These are phyloP conservation scores for Albula goreensis DNA, from an alignment of 2,113 vertebrate species.

Conservation along the genomic window DNA sequence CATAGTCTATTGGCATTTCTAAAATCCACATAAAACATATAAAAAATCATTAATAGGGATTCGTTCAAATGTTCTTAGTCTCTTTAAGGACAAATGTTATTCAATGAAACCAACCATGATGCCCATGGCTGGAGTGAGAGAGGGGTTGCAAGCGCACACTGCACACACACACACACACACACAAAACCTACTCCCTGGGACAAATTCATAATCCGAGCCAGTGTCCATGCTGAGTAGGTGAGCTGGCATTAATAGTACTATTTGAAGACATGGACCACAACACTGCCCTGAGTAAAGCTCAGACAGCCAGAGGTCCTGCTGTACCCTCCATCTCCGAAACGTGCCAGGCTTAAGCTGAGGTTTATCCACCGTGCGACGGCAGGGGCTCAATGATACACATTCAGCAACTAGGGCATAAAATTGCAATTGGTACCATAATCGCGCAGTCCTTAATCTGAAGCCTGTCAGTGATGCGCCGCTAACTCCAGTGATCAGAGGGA, in stretches of 20 bases:
- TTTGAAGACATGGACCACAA: background rate
- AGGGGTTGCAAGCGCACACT: too few species aligned
- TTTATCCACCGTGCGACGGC: slow-evolving; percentile 10
- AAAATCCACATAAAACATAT: too few species aligned
- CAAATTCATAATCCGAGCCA: too few species aligned
- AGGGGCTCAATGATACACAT: slow-evolving; percentile 7
- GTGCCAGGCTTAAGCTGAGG: background rate
- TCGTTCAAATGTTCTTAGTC: too few species aligned
- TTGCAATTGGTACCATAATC: slow-evolving; percentile 4
- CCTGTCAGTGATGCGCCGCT: background rate
- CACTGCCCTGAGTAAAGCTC: background rate
- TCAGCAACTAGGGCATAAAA: slow-evolving; percentile 22
- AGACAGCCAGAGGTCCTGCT: background rate
- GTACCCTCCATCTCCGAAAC: slow-evolving; percentile 3
- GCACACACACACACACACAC: too few species aligned
- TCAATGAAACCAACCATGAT: too few species aligned
- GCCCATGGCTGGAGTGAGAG: too few species aligned
- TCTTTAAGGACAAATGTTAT: too few species aligned
- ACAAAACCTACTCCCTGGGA: too few species aligned
- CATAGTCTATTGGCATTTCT: too few species aligned
- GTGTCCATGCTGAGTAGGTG: too few species aligned
- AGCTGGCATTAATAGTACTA: background rate
- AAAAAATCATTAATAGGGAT: too few species aligned
- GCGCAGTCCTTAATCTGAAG: background rate
- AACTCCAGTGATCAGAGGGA: background rate